Evolutionary conservation across 2,113 vertebrate genomes (phyloP).

Genomic region (Emydocephalus ijimae): DNA sequence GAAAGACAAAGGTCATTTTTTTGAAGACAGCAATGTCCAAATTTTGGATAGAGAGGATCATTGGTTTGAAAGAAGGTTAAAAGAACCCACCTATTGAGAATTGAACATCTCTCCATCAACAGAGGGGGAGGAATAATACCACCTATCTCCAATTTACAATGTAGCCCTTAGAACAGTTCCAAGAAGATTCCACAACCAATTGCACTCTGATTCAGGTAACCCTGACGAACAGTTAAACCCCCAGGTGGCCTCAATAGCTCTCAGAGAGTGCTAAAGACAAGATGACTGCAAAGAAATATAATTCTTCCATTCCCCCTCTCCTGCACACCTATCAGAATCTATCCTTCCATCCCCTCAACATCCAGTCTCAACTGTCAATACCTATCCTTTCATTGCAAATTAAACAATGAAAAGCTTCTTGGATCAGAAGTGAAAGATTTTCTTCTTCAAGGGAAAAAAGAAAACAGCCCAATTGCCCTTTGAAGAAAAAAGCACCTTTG

Average conservation of each 20-base stretch:
- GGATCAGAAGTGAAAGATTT: background rate
- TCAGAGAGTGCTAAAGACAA: background rate
- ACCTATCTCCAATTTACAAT: background rate
- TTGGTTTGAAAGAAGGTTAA: background rate
- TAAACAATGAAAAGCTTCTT: background rate
- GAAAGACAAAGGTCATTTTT: background rate
- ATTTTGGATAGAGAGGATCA: background rate
- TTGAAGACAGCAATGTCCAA: background rate
- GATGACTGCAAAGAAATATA: background rate
- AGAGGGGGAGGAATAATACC: background rate
- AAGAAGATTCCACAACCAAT: background rate
- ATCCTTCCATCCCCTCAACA: background rate
- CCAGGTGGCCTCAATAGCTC: background rate
- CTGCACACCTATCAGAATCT: background rate
- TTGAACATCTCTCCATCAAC: background rate
- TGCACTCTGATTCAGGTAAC: background rate
- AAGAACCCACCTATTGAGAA: background rate
- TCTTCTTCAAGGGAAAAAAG: background rate
- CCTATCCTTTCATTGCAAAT: background rate
- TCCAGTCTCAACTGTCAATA: background rate
- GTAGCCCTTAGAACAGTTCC: background rate
- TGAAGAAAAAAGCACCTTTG: background rate
- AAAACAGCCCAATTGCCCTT: background rate
- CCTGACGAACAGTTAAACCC: background rate
- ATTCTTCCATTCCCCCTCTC: too few species aligned